Evolutionary conservation across 2,888 invertebrate genomes (phyloP), one percentile per base, ranked within the genome.

Genomic region (Parnassius orleans): DNA sequence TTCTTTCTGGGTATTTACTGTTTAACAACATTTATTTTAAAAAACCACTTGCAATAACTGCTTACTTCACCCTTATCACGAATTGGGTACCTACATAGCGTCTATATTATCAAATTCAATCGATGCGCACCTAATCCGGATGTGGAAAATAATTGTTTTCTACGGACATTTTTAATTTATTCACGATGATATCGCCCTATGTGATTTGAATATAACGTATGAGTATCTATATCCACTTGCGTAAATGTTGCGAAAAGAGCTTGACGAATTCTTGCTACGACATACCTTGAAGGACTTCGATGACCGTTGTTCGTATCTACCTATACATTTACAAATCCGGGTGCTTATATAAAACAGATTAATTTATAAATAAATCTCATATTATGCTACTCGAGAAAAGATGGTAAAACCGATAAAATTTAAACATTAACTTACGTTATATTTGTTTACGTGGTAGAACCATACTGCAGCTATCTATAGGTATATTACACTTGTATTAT

Each of bases 91-190:
- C 10, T 10, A 43, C 14, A 58, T 44, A n/a, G 24, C 14, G 9
- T 43, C n/a, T 51, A 55, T 55, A 54, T 55, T 59, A 52, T 58
- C 47, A 24, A 19, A 59, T 63, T 54, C 63, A 63, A 55, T 63
- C 9, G 33, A 43, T 42, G 47, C 57, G 15, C 52, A 44, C 54
- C 41, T 41, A 55, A 59, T 61, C 55, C 57, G 58, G 59, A 51
- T 56, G 56, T 63, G 41, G 62, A 52, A 15, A 3, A 62, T 67
- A 61, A 66, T 67, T 67, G 65, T 53, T 61, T 65, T 60, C 64
- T 59, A 57, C 61, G 53, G 60, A 60, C 56, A 59, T 51, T 66
- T 59, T 65, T 69, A 69, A 72, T 73, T 69, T 72, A 72, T 73
- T 71, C 68, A 68, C 53, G 60, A 61, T 58, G 44, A 60, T 56